A percentile compares a stretch with the other conserved stretches of the same genome.
phyloP scores from a whole-genome alignment of 1,140 invertebrate genomes.

The Brachionus sp. region DNA sequence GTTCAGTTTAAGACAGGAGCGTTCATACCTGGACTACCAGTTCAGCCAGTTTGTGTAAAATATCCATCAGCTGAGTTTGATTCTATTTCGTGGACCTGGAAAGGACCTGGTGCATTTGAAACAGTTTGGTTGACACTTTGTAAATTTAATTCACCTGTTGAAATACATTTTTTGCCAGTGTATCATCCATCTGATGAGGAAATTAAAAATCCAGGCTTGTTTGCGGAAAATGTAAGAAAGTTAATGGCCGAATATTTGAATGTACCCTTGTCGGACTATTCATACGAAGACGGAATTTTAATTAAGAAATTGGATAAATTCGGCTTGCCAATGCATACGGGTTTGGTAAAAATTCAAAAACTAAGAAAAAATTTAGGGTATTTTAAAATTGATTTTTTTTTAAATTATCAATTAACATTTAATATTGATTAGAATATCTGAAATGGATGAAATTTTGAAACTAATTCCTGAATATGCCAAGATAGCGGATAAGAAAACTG shows the following conservation, averaged over 20 bases:
- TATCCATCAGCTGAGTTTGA: conserved; percentile 81
- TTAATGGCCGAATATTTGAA: conserved; percentile 77
- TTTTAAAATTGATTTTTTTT: not conserved
- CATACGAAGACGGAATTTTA: conserved; percentile 41
- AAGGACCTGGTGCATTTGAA: conserved; percentile 84
- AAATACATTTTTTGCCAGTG: conserved; percentile 81
- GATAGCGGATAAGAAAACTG: not conserved
- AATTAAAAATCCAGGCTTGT: conserved; percentile 79
- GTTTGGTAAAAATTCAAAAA: conserved; percentile 39
- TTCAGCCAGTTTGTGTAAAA: conserved; percentile 85
- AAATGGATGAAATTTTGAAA: not conserved
- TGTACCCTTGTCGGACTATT: conserved; percentile 26
- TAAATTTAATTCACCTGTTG: conserved; percentile 80
- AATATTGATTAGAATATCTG: not conserved
- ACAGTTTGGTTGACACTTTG: conserved; percentile 84
- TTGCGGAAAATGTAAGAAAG: conserved; percentile 82
- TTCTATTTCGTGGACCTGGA: conserved; percentile 94
- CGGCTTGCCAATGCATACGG: not conserved
- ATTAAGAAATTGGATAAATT: conserved; percentile 1
- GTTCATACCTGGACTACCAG: conserved; percentile 82
- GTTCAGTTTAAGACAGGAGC: conserved; percentile 89
- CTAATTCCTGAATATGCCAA: not conserved
- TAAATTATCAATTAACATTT: not conserved
- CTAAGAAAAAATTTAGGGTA: conserved; percentile 33
- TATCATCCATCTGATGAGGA: conserved; percentile 82